These are phyloP conservation scores for Nipponacmea schrenckii DNA, from an alignment of 2,888 invertebrate genomes.

Conservation along the genomic window DNA sequence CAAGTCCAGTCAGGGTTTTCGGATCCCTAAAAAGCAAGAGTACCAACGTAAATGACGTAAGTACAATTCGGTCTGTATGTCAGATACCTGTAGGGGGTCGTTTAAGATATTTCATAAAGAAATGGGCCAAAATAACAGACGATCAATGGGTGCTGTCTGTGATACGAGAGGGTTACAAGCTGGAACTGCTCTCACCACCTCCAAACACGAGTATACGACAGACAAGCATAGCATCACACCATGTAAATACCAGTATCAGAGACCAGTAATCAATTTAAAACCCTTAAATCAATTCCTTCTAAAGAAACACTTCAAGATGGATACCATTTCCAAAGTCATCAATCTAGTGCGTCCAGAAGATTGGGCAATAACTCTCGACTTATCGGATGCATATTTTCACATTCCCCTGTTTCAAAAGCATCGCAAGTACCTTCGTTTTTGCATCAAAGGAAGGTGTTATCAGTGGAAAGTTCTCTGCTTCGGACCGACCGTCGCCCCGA, in stretches of 20 bases:
- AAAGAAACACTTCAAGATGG: constrained; percentile 36
- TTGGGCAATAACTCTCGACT: too few relatives aligned
- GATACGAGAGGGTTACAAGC: constrained; percentile 27
- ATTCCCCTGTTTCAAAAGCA: constrained; percentile 24
- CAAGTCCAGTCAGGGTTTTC: too few relatives aligned
- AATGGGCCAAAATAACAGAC: constrained; percentile 28
- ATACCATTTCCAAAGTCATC: constrained; percentile 27
- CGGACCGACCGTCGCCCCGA: constrained; percentile 30
- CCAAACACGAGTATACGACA: constrained; percentile 18
- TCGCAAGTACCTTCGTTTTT: constrained; percentile 28
- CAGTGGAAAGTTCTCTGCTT: constrained; percentile 29
- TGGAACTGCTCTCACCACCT: constrained; percentile 24
- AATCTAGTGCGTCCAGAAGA: constrained; percentile 27
- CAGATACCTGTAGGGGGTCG: constrained; percentile 33
- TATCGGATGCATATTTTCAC: constrained; percentile 27
- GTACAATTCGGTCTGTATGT: neutral
- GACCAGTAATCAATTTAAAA: constrained; percentile 24
- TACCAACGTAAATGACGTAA: too few relatives aligned
- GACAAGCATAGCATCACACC: constrained; percentile 15
- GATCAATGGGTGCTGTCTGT: constrained; percentile 28
- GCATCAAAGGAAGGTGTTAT: constrained; percentile 17
- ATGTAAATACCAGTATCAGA: neutral
- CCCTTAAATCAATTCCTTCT: constrained; percentile 34
- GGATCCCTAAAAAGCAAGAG: too few relatives aligned
- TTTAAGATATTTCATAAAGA: constrained; percentile 23